Conservation (phyloP, 2,113 vertebrate genomes). For the Regulus satrapa region DNA sequence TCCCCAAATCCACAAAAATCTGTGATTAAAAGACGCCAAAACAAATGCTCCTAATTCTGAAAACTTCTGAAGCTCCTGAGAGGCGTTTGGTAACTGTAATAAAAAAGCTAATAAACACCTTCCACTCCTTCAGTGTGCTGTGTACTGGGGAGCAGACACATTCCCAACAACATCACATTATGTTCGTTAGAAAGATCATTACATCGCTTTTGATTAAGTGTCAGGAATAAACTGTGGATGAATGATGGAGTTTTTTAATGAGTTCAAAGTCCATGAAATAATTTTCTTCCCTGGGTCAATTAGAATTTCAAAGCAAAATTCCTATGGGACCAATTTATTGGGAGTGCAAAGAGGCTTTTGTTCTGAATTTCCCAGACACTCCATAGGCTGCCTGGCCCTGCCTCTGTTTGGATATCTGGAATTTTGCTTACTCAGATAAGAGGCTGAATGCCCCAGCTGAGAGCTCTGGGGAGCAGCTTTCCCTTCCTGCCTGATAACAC, state of each 20-base stretch:
- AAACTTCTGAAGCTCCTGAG: neutral
- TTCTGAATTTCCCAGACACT: slow-evolving; percentile 47
- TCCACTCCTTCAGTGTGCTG: neutral
- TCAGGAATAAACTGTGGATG: slow-evolving; percentile 71
- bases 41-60: neutral
- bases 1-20: neutral
- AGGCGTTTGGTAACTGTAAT: neutral
- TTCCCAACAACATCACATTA: neutral
- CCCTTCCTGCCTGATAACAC: neutral
- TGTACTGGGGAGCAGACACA: neutral
- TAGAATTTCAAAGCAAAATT: slow-evolving; percentile 74
- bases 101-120: neutral
- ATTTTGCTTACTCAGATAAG: slow-evolving; percentile 31
- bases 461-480: slow-evolving; percentile 9
- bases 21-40: neutral
- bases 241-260: slow-evolving; percentile 70
- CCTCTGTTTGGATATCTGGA: slow-evolving; percentile 15
- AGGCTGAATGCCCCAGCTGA: neutral
- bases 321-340: slow-evolving; percentile 70
- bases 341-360: slow-evolving; percentile 64
- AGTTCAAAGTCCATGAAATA: slow-evolving; percentile 70
- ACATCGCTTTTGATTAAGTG: slow-evolving; percentile 71
- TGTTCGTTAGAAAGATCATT: slow-evolving; percentile 31
- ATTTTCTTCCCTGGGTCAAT: slow-evolving; percentile 72
- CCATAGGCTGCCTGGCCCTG: neutral